Evolutionary conservation across 2,113 vertebrate species (phyloP), one percentile per base, ranked within the genome.

Genomic region (Pseudorasbora parva): DNA sequence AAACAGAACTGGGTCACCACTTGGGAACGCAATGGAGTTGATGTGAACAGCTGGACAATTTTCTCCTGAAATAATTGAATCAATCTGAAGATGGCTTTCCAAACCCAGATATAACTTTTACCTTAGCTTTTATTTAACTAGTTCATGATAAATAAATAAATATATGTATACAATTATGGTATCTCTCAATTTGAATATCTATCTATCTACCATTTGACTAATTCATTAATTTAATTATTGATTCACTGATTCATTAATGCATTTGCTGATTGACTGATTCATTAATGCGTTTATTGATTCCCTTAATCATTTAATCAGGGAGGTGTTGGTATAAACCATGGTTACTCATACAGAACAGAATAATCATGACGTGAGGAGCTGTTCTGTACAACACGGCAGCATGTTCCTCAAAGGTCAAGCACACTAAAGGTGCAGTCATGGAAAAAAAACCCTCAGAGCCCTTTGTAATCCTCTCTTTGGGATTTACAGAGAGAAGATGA

Each of bases 1-100:
- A 51, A 49, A 37, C 56, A 74, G 41, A 85, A 79, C 33, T 80
- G 43, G 74, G 75, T 75, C 86, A 69, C 80, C 83, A 49, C 17
- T 41, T 49, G 57, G 8, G 57, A 68, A 47, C 7, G 57, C 41
- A 30, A 17, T 85, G 30, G 62, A 21, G 30, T 7, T 75, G 33
- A 62, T 23, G n/a, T 66, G 19, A 78, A 77, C 14, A 49, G 72
- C 45, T 15, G 7, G 6, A 41, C 25, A 14, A 19, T 19, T 25
- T 82, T 5, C 14, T 57, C n/a, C 27, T 83, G 37, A n/a, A 23
- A 30, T 37, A 14, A 21, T 14, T 74, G 60, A 57, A 5, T 54
- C 17, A 54, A 4, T 21, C 14, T 17, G 5, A 75, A 37, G 1
- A 54, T 56, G 49, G 10, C 5, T 7, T 72, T 72, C 41, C 45